Evolutionary conservation across 2,797 vertebrate genomes (phyloP), one percentile per base, ranked within the genome.

Genomic region (Amblyraja radiata): DNA sequence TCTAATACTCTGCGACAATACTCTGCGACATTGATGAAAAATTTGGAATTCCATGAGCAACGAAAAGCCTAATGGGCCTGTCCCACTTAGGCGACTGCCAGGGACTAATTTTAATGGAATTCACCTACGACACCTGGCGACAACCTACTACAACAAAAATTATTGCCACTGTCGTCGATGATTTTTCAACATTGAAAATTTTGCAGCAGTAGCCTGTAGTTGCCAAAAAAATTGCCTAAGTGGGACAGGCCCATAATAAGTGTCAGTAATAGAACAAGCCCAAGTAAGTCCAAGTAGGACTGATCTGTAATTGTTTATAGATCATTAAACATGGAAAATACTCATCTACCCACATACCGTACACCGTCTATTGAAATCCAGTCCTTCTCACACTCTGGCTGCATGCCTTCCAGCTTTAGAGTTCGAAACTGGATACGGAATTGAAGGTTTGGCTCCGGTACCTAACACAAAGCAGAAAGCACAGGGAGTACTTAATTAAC

Each of bases 361-460:
- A 54, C 76, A 8, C 71, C 90, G 54, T 92, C 58, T 28, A 92
- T n/a, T 28, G 90, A 92, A 76, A 92, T 54, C 90, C 90, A 92
- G 71, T 92, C 90, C 39, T 76, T 92, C 1, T 28, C 16, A n/a
- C 90, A 92, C 25, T 76, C 46, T 46, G 90, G 90, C 71, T 92
- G 90, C 28, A 76, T 25, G 36, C 90, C 90, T 74, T 92, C 90
- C 90, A 92, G 10, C 10, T 28, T 92, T 39, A 92, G 90, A 11
- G 71, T n/a, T 54, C 36, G 23, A 92, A 92, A 92, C 90, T 74
- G 90, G 36, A 92, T 92, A 10, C 71, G 36, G 23, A 92, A 11
- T 6, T 71, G 73, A 36, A 92, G 36, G 11, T 76, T 92, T 76
- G 90, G 71, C 11, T 92, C 46, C 16, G 90, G 90, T 16, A 92